Evolutionary conservation across 2,113 vertebrate genomes (phyloP).

Genomic region (Sphaerodactylus townsendi): DNA sequence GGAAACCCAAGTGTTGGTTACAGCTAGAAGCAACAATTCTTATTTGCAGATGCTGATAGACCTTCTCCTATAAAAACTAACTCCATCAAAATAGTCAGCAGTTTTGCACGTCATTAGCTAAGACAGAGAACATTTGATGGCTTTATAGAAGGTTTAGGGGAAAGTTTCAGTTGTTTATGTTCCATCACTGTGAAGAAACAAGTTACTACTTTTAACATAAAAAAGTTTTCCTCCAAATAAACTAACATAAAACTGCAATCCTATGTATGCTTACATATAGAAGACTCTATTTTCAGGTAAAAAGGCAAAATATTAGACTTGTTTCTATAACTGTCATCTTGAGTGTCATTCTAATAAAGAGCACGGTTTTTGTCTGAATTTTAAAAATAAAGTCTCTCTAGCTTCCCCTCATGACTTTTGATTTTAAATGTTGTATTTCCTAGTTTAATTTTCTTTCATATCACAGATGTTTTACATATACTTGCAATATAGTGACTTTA

Average conservation of each 20-base stretch:
- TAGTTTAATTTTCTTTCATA: conserved; percentile 32
- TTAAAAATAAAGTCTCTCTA: not conserved
- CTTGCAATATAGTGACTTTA: conserved; percentile 13
- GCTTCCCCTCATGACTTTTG: not conserved
- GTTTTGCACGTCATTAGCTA: not conserved
- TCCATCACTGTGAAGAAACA: not conserved
- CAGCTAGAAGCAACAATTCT: not conserved
- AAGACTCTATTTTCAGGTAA: not conserved
- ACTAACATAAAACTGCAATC: not conserved
- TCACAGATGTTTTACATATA: conserved; percentile 12
- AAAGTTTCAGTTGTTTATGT: not conserved
- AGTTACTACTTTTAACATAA: not conserved
- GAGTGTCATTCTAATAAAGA: not conserved
- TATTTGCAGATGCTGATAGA: not conserved
- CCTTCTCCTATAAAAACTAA: not conserved
- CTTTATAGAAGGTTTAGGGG: not conserved
- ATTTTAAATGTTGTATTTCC: conserved; percentile 8
- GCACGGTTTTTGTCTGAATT: not conserved
- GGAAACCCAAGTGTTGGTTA: not conserved
- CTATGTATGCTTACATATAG: not conserved
- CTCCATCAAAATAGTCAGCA: not conserved
- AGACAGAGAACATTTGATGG: not conserved
- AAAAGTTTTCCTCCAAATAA: not conserved
- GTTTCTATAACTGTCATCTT: not conserved
- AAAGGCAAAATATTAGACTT: not conserved